Conservation (phyloP, 2,797 vertebrate genomes). For the Sebastolobus alascanus region DNA sequence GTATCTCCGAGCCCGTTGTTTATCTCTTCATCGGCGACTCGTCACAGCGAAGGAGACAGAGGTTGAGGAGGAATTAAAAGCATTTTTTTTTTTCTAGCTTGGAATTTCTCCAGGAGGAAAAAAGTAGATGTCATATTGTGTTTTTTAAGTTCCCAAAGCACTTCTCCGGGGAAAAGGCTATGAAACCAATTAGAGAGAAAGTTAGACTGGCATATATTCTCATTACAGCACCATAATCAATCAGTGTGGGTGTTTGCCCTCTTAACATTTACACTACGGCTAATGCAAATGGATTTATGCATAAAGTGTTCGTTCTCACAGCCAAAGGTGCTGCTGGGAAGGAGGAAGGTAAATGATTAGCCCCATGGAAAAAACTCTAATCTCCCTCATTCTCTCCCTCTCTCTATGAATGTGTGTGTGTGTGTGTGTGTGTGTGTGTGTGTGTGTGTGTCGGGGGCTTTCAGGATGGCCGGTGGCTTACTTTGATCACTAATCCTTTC, state of each 20-base stretch:
- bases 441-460: constrained; percentile 32
- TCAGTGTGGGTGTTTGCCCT: constrained; percentile 50
- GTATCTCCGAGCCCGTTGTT: constrained; percentile 64
- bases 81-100: constrained; percentile 38
- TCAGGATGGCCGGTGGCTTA: constrained; percentile 67
- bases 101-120: constrained; percentile 18
- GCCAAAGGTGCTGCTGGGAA: constrained; percentile 47
- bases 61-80: constrained; percentile 65
- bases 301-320: constrained; percentile 58
- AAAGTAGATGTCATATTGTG: constrained; percentile 36
- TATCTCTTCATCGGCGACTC: constrained; percentile 58
- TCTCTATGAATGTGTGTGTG: constrained; percentile 32
- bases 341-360: constrained; percentile 69
- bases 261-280: constrained; percentile 56
- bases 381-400: constrained; percentile 34
- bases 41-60: constrained; percentile 48
- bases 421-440: constrained; percentile 28
- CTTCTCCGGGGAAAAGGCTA: constrained; percentile 38
- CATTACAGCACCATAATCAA: constrained; percentile 55
- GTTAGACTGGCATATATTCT: constrained; percentile 59
- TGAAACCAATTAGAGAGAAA: constrained; percentile 62
- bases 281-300: constrained; percentile 65
- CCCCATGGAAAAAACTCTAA: constrained; percentile 45
- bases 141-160: constrained; percentile 10
- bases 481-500: constrained; percentile 81